Evolutionary conservation across 92 coral and sea anemone species (phyloP), one percentile per base, ranked within the genome.

Genomic region (Isaurus tuberculatus): DNA sequence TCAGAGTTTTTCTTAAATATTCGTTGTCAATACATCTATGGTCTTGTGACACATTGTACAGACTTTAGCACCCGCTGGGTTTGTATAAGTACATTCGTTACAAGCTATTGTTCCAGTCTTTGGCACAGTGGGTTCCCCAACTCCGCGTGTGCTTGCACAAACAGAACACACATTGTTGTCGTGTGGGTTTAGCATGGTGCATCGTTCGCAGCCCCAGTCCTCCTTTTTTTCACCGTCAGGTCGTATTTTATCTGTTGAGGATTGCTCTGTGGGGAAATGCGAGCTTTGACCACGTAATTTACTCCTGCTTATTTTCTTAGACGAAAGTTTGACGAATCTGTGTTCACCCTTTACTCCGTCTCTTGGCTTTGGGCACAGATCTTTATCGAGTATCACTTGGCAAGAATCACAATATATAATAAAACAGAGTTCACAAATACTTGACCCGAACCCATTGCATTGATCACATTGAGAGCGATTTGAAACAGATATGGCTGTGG

Each of bases 171-270:
- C 86, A 40, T n/a, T 84, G 78, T 80, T n/a, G 2, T 68, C 75
- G 0, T 70, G 69, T 17, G 90, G 81, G 72, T 92, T 92, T 8
- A 65, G 32, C 65, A 31, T 80, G 7, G 95, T 92, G 84, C 95
- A 92, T 0, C 91, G 89, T 20, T 44, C 65, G 63, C 95, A 92
- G 23, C 63, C 5, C 95, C 95, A 92, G 22, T 80, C 58, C 7
- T 58, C 53, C 19, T 0, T 58, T 1, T 61, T 49, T 8, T 6
- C 17, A 8, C 20, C 49, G 25, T 72, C 34, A 2, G 36, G 36
- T 10, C 44, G 33, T 36, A 17, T 32, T 42, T 27, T n/a, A 34
- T 43, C 29, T 23, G 64, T 13, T 20, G 49, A 3, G 31, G 30
- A 5, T 65, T 58, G 33, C 72, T 73, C 73, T 71, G 79, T 25